Evolutionary conservation across 2,113 vertebrate genomes (phyloP).

Genomic region (Myotis yumanensis): DNA sequence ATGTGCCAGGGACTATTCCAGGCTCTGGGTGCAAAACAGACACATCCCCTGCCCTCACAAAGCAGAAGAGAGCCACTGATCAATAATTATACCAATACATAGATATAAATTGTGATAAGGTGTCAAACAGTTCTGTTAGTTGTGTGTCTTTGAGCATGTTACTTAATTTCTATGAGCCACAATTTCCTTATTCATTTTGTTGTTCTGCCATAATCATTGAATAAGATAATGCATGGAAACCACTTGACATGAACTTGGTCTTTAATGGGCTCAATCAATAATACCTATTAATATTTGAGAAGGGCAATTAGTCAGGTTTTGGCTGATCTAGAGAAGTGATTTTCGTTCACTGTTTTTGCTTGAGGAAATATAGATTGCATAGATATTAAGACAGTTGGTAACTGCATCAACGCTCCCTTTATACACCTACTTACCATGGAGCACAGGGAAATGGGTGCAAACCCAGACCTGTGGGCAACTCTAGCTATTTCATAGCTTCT

Average conservation of each 20-base stretch:
- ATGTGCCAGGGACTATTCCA: neutral
- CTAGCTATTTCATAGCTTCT: neutral
- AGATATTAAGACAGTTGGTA: neutral
- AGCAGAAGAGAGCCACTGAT: neutral
- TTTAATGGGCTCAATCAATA: neutral
- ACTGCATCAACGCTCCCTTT: neutral
- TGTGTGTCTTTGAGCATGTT: neutral
- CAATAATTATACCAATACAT: neutral
- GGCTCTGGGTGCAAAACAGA: neutral
- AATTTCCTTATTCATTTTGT: neutral
- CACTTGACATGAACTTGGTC: neutral
- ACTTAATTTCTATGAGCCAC: neutral
- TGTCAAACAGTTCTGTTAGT: neutral
- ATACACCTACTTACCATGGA: no score
- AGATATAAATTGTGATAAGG: neutral
- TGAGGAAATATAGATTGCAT: neutral
- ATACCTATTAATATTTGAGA: neutral
- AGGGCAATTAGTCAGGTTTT: neutral
- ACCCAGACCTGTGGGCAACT: neutral
- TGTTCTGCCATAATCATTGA: neutral
- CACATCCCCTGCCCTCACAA: neutral
- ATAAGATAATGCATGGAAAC: neutral
- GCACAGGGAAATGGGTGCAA: neutral
- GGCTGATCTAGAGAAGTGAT: neutral
- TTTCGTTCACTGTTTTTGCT: neutral